Conservation (phyloP, 2,888 invertebrate species). For the Spialia ferax region DNA sequence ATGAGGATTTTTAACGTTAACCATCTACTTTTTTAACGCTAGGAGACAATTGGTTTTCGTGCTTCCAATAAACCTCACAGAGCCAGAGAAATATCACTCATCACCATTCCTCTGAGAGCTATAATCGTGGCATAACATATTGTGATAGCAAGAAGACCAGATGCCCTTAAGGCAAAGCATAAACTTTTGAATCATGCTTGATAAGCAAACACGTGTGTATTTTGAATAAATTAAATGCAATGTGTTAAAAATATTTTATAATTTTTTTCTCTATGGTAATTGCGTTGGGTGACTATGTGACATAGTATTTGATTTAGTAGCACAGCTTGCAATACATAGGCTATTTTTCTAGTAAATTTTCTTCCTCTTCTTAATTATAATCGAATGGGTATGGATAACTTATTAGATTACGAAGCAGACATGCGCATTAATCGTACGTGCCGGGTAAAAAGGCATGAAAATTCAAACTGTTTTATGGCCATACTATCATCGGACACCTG, state of each 20-base stretch:
- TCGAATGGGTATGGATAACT: constrained; percentile 32
- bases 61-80: too few relatives aligned
- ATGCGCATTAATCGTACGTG: constrained; percentile 33
- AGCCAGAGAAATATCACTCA: too few relatives aligned
- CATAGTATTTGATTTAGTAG: not conserved
- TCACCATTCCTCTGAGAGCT: too few relatives aligned
- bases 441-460: constrained; percentile 28
- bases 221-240: too few relatives aligned
- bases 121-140: too few relatives aligned
- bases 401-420: constrained; percentile 31
- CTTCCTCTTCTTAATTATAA: constrained; percentile 34
- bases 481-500: constrained; percentile 46
- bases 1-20: not conserved
- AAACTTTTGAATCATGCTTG: too few relatives aligned
- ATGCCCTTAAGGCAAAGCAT: too few relatives aligned
- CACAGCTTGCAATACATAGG: not conserved
- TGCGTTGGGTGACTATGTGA: not conserved
- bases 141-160: too few relatives aligned
- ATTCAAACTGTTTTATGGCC: constrained; percentile 44
- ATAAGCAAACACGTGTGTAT: too few relatives aligned
- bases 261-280: not conserved
- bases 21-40: not conserved
- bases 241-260: too few relatives aligned
- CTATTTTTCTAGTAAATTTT: constrained; percentile 10
- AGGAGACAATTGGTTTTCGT: too few relatives aligned